These are phyloP conservation scores for Phallusia fumigata DNA, from an alignment of 23 tunicate genomes.

Conservation along the genomic window DNA sequence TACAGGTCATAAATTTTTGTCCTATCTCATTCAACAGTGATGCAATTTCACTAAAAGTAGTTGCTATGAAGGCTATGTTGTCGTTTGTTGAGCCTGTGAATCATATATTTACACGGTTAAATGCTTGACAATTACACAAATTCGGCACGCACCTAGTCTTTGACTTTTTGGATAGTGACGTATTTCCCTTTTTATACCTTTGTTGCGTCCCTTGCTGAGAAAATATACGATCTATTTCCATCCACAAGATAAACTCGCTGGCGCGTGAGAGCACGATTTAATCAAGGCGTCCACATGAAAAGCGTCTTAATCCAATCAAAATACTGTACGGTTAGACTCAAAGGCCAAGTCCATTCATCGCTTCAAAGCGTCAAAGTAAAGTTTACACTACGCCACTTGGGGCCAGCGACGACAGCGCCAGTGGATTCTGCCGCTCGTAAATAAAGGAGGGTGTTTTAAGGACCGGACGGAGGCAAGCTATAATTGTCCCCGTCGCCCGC, in stretches of 20 bases:
- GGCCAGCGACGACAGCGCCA: neutral
- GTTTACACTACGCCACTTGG: neutral
- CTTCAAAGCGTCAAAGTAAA: constrained; percentile 7
- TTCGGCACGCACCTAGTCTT: neutral
- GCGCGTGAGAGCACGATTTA: constrained; percentile 6
- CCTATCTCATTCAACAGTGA: neutral
- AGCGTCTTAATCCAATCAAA: neutral
- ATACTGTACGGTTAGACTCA: neutral
- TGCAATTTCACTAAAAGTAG: neutral
- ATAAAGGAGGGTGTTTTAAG: neutral
- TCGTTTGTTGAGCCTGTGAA: neutral
- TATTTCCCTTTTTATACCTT: too few species aligned
- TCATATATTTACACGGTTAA: neutral
- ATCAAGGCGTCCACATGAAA: neutral
- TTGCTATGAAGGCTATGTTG: neutral
- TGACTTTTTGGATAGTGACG: neutral
- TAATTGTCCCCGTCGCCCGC: neutral
- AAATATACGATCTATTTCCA: constrained; percentile 1
- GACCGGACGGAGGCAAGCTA: neutral
- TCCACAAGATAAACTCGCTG: neutral
- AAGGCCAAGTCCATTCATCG: constrained; percentile 4
- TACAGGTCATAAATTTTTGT: neutral
- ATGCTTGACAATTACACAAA: neutral
- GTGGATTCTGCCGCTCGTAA: neutral
- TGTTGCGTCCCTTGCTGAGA: neutral